phyloP scores from a whole-genome alignment of 2,113 vertebrate species.

The Campylomormyrus tamandua region DNA sequence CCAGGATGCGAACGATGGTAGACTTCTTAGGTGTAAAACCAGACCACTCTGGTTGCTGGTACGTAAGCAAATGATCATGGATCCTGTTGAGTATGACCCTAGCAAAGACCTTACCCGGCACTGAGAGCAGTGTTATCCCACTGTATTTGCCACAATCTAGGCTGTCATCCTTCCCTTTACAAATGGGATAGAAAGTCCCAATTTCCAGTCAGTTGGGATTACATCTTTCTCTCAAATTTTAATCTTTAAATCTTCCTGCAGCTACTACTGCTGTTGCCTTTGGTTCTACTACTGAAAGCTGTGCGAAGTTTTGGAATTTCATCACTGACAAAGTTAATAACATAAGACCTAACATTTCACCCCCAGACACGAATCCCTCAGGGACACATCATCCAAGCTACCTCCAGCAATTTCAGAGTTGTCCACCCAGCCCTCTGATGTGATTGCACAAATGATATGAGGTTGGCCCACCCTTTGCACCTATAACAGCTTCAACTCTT shows the following conservation, averaged over 20 bases:
- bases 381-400: background rate
- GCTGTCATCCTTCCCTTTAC: too few species aligned
- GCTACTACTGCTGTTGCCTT: background rate
- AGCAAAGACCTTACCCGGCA: too few species aligned
- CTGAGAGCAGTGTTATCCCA: too few species aligned
- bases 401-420: background rate
- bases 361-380: background rate
- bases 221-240: background rate
- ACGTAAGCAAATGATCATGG: background rate
- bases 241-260: background rate
- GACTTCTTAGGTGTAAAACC: background rate
- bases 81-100: too few species aligned
- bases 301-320: background rate
- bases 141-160: too few species aligned
- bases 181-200: too few species aligned
- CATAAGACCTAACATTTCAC: background rate
- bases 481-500: too few species aligned
- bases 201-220: too few species aligned
- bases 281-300: background rate
- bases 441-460: background rate
- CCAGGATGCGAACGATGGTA: background rate
- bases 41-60: background rate
- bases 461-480: too few species aligned
- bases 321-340: too few species aligned
- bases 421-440: background rate